Evolutionary conservation across 2,888 invertebrate genomes (phyloP).

Genomic region (Dolomedes plantarius): DNA sequence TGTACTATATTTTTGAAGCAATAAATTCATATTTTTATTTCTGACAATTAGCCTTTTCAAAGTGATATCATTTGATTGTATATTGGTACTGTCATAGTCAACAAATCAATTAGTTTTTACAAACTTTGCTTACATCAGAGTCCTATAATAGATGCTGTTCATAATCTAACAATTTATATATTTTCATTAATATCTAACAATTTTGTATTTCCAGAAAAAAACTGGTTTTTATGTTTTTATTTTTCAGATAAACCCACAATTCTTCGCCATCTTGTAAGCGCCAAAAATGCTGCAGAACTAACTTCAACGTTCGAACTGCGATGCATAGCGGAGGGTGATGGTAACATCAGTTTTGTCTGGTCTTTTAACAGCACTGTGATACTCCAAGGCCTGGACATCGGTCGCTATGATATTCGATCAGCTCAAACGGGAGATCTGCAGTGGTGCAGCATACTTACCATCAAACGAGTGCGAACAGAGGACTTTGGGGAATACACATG

Average conservation of each 20-base stretch:
- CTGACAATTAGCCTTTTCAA: too few relatives aligned
- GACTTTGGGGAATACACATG: conserved; percentile 96
- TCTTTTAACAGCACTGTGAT: conserved; percentile 85
- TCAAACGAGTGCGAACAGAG: conserved; percentile 86
- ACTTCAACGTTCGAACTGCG: conserved; percentile 81
- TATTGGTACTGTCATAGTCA: too few relatives aligned
- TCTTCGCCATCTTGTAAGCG: conserved; percentile 85
- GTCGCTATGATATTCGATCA: conserved; percentile 86
- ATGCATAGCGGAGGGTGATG: conserved; percentile 87
- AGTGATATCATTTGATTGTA: too few relatives aligned
- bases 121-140: too few relatives aligned
- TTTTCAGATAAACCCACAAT: conserved; percentile 89
- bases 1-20: too few relatives aligned
- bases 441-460: conserved; percentile 87
- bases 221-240: too few relatives aligned
- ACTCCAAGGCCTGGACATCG: conserved; percentile 81
- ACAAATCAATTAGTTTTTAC: too few relatives aligned
- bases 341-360: conserved; percentile 90
- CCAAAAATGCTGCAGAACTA: conserved; percentile 90
- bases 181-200: too few relatives aligned
- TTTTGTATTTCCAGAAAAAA: too few relatives aligned
- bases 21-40: too few relatives aligned
- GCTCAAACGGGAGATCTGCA: conserved; percentile 84
- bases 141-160: too few relatives aligned
- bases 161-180: too few relatives aligned